phyloP scores from a whole-genome alignment of 2,888 invertebrate genomes.

The Xestia c-nigrum region DNA sequence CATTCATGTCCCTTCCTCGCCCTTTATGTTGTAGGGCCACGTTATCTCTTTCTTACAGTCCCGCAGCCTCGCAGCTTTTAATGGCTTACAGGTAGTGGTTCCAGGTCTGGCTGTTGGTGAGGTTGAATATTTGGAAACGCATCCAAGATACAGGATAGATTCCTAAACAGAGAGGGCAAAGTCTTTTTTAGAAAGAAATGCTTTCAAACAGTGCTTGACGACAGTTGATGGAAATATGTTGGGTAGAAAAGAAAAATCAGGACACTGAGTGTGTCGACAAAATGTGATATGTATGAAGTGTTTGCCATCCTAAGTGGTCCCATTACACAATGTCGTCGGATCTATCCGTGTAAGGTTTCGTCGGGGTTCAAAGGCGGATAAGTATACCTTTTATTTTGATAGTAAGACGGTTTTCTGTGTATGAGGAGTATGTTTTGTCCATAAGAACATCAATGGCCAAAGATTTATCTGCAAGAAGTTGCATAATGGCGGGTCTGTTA shows the following conservation, averaged over 20 bases:
- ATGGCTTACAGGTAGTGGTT: too few species aligned
- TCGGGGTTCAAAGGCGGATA: background rate
- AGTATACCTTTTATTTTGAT: conserved; percentile 2
- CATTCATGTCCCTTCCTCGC: too few species aligned
- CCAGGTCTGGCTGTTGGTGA: too few species aligned
- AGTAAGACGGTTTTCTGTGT: background rate
- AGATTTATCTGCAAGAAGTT: background rate
- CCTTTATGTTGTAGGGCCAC: too few species aligned
- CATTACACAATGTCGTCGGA: background rate
- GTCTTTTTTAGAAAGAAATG: too few species aligned
- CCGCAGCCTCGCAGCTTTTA: too few species aligned
- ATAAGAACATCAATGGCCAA: background rate
- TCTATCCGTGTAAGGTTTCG: conserved; percentile 13
- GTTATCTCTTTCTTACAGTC: too few species aligned
- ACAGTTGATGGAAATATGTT: background rate
- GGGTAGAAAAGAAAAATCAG: background rate
- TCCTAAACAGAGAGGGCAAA: too few species aligned
- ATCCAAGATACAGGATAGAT: too few species aligned
- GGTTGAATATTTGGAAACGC: too few species aligned
- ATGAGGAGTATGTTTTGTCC: background rate
- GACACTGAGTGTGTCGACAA: background rate
- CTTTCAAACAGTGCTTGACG: background rate
- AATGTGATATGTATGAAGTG: conserved; percentile 7
- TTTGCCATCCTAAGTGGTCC: conserved; percentile 21
- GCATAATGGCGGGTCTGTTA: background rate